A percentile compares a stretch with the other conserved stretches of the same genome.
Evolutionary conservation across 2,888 invertebrate genomes (phyloP).

Genomic region (Meiosimyza platycephala): DNA sequence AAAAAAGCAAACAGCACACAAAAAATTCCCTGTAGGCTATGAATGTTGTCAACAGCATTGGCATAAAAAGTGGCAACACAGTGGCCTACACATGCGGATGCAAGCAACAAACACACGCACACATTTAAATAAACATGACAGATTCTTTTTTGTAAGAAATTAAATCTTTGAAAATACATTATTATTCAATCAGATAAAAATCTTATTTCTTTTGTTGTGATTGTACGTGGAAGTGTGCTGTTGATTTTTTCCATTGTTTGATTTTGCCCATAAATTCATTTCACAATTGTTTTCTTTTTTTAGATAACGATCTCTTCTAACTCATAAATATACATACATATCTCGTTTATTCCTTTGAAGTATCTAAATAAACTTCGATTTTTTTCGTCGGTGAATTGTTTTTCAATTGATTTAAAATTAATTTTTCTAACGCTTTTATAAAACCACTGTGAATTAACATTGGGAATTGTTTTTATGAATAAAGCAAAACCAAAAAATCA

Average conservation of each 20-base stretch:
- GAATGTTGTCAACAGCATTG: conserved; percentile 10
- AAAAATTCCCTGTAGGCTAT: conserved; percentile 9
- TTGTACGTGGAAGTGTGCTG: neutral
- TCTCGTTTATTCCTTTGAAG: too few relatives aligned
- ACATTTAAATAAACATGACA: neutral
- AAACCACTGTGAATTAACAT: too few relatives aligned
- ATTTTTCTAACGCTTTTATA: too few relatives aligned
- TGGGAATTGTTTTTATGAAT: too few relatives aligned
- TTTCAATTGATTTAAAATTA: too few relatives aligned
- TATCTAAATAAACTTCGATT: too few relatives aligned
- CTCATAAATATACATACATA: too few relatives aligned
- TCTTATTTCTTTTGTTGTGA: conserved; percentile 16
- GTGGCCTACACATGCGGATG: neutral
- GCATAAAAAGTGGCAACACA: neutral
- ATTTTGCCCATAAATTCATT: neutral
- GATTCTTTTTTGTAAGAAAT: conserved; percentile 46
- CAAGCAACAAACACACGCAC: neutral
- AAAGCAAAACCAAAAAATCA: too few relatives aligned
- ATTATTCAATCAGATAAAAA: conserved; percentile 62
- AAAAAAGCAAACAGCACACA: neutral
- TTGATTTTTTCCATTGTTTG: neutral
- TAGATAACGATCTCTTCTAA: too few relatives aligned
- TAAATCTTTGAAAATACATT: conserved; percentile 59
- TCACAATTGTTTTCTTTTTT: too few relatives aligned
- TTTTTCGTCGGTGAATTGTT: too few relatives aligned